Conservation (phyloP, 2,113 vertebrate genomes). For the Paratilapia polleni region DNA sequence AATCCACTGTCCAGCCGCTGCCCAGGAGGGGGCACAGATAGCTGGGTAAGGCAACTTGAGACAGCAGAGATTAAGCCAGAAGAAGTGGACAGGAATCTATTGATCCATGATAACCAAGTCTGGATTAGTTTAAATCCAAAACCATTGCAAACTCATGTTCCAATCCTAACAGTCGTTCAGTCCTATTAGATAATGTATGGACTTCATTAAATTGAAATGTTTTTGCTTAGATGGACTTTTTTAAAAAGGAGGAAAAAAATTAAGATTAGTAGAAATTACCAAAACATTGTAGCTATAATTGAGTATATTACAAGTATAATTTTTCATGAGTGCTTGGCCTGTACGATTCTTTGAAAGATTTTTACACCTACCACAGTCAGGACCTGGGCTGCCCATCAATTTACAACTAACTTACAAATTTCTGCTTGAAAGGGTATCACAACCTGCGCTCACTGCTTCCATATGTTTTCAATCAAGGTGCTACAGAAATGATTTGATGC, state of each 20-base stretch:
- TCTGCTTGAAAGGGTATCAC: background rate
- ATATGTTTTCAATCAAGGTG: constrained; percentile 19
- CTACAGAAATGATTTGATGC: constrained; percentile 53
- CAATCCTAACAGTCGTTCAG: background rate
- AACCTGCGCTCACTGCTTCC: background rate
- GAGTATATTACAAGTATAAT: background rate
- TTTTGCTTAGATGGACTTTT: background rate
- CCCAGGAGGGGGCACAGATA: constrained; percentile 76
- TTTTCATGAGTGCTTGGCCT: background rate
- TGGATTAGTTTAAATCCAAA: constrained; percentile 6
- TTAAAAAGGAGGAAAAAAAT: background rate
- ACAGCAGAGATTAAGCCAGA: constrained; percentile 58
- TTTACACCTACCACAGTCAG: background rate
- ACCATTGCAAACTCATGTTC: background rate
- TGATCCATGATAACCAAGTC: constrained; percentile 52
- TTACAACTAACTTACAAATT: background rate
- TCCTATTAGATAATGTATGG: background rate
- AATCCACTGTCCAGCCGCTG: constrained; percentile 74
- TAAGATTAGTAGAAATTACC: background rate
- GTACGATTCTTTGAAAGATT: background rate
- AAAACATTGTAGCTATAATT: background rate
- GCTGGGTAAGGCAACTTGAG: constrained; percentile 61
- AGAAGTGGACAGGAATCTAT: constrained; percentile 53
- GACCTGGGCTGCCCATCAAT: background rate
- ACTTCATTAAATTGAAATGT: background rate